phyloP scores from a whole-genome alignment of 2,888 invertebrate genomes.

The Amphipyra tragopoginis region DNA sequence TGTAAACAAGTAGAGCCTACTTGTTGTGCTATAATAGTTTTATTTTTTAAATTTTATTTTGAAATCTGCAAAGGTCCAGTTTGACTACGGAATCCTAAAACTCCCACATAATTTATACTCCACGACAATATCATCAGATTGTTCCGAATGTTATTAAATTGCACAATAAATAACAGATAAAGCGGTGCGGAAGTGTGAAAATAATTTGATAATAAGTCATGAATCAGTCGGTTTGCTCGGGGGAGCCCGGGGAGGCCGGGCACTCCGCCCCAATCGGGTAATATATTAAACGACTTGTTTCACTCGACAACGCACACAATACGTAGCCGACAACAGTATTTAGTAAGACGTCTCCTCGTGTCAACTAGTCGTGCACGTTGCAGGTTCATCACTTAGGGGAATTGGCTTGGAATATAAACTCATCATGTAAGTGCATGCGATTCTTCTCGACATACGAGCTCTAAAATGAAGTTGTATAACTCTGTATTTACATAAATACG shows the following conservation, averaged over 20 bases:
- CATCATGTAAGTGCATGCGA: neutral
- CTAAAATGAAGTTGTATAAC: neutral
- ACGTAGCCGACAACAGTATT: neutral
- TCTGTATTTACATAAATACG: neutral
- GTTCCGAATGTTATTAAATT: conserved; percentile 12
- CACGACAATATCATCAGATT: neutral
- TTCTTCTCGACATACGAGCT: neutral
- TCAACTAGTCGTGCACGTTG: neutral
- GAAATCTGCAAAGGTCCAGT: too few species aligned
- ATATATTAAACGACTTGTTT: neutral
- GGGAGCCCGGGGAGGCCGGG: neutral
- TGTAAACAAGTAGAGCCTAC: too few species aligned
- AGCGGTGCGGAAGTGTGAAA: conserved; percentile 8
- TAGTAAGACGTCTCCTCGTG: neutral
- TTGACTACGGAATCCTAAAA: neutral
- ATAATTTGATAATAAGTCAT: conserved; percentile 20
- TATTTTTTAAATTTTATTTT: too few species aligned
- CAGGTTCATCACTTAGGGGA: neutral
- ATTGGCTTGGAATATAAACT: neutral
- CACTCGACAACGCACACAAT: neutral
- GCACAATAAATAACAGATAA: conserved; percentile 13
- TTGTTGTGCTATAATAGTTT: too few species aligned
- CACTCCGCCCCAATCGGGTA: too few species aligned
- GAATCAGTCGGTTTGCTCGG: neutral
- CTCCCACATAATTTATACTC: conserved; percentile 1